Base-by-base conservation (phyloP, 2,113 vertebrate species). In the Eurypyga helias region DNA sequence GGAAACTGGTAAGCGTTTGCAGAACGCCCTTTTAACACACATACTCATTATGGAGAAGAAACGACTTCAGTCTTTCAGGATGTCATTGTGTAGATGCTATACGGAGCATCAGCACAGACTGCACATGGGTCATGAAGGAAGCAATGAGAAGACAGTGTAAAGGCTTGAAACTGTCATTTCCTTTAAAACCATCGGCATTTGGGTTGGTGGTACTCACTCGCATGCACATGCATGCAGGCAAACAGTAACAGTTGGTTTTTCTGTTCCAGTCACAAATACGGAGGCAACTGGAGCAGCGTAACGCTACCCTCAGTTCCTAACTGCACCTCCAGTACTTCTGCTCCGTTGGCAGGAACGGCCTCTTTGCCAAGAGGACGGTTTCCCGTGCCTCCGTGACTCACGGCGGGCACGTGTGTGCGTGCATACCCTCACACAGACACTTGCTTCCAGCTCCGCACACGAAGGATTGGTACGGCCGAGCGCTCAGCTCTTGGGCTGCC, bases 1-100 rank as follows among this genome's bases (percentile, higher is more conserved):
- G 99, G 99, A 99, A 99, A 86, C 76, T 99, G 98, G 99, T 99
- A 96, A 99, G 99, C 4, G 0, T 61, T 79, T 89, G 76, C 7
- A 8, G 66, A 34, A 10, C 81, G 20, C 15, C 13, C 34, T 77
- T 77, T 51, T 45, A 81, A 73, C 24, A n/a, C 14, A 10, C 16
- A 8, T 0, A 1, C 8, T 69, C 20, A 5, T 13, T 51, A 43
- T 18, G 24, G 43, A 55, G 8, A 51, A 48, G 61, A 88, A 55
- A 57, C 43, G 2, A 26, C 6, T 86, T 86, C 24, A 29, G 13
- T 25, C 43, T 60, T 81, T 48, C 71, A 81, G 43, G 55, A 23
- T 67, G 20, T 49, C 23, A 13, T n/a, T 33, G 15, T 20, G 7
- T 72, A 38, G 33, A 38, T 18, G 26, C 18, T 29, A 2, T 15